Evolutionary conservation across 2,113 vertebrate species (phyloP).

Genomic region (Podarcis muralis): DNA sequence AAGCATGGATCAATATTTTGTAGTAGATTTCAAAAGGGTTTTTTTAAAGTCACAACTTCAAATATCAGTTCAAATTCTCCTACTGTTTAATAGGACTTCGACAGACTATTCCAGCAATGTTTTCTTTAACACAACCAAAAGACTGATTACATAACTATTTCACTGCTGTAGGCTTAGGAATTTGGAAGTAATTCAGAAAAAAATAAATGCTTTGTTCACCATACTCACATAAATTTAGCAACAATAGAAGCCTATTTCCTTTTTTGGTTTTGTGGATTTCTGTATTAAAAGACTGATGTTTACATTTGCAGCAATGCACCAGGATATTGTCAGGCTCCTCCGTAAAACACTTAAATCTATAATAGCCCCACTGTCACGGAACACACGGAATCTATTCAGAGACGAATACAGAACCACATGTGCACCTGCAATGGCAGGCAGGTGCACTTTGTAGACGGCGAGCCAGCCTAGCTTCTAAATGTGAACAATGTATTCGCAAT

Average conservation of each 20-base stretch:
- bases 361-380: neutral
- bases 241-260: neutral
- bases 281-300: neutral
- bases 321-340: neutral
- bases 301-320: neutral
- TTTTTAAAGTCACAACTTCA: neutral
- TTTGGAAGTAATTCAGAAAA: neutral
- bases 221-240: neutral
- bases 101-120: neutral
- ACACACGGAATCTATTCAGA: neutral
- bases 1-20: neutral
- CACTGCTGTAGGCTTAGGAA: neutral
- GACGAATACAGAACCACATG: neutral
- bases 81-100: neutral
- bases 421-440: conserved; percentile 5
- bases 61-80: neutral
- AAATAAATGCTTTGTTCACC: neutral
- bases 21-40: neutral
- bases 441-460: neutral
- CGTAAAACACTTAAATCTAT: neutral
- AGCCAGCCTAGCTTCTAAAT: neutral
- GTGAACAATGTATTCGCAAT: neutral
- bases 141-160: neutral
- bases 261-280: neutral
- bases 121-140: neutral